Conservation (phyloP, 2,113 vertebrate genomes). For the Cromileptes altivelis region DNA sequence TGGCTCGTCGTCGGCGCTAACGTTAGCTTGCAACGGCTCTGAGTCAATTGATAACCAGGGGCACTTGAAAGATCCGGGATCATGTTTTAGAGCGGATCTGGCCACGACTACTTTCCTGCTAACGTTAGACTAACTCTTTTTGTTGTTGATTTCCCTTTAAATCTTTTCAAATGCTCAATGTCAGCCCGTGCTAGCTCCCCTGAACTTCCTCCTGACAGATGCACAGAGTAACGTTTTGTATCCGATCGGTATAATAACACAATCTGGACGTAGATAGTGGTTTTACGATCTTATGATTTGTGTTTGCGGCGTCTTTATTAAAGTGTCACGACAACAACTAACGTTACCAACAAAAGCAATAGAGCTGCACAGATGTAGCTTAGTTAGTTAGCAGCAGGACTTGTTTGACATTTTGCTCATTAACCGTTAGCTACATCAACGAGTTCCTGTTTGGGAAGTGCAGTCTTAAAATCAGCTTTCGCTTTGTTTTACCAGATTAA, state of each 20-base stretch:
- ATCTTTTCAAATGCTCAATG: not conserved
- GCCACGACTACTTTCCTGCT: not conserved
- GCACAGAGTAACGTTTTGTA: not conserved
- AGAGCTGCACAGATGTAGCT: not conserved
- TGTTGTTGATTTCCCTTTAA: not conserved
- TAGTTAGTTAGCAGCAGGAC: not conserved
- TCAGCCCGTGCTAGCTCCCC: not conserved
- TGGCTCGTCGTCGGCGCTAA: constrained; percentile 15
- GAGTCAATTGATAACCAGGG: constrained; percentile 4
- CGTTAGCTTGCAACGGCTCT: constrained; percentile 26
- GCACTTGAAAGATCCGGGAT: constrained; percentile 32
- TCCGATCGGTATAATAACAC: not conserved
- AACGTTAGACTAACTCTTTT: not conserved
- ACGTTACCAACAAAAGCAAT: no score
- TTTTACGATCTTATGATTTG: not conserved
- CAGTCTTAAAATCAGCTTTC: not conserved
- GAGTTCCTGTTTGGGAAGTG: not conserved
- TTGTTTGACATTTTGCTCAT: not conserved
- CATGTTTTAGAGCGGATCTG: not conserved
- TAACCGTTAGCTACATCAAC: not conserved
- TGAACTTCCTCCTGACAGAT: constrained; percentile 15
- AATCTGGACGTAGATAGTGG: not conserved
- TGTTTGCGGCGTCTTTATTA: not conserved
- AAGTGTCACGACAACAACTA: not conserved
- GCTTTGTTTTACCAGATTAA: not conserved